phyloP scores from a whole-genome alignment of 1,140 invertebrate genomes.

The Tetraneura akinire region DNA sequence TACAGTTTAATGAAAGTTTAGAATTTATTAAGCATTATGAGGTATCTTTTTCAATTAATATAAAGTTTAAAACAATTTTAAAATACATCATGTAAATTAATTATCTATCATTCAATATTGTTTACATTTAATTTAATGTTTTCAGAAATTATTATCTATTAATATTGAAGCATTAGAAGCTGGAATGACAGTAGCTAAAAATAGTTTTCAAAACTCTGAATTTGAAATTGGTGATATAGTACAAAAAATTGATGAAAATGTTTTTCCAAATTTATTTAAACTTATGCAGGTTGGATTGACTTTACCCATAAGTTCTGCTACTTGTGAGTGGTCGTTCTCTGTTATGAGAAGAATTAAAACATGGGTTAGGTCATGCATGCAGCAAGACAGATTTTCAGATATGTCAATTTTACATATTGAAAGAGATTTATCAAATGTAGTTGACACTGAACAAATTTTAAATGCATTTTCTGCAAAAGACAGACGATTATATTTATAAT shows the following conservation, averaged over 20 bases:
- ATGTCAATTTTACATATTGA: conserved; percentile 23
- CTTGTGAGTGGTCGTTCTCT: conserved; percentile 13
- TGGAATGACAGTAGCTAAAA: neutral
- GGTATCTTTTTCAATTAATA: neutral
- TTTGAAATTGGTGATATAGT: neutral
- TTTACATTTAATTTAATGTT: neutral
- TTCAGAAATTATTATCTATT: neutral
- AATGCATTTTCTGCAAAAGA: neutral
- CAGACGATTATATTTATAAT: neutral
- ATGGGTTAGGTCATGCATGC: neutral
- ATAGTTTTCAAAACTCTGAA: neutral
- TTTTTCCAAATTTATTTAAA: conserved; percentile 14
- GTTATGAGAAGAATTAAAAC: conserved; percentile 20
- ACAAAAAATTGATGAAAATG: no score
- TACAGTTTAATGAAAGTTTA: conserved; percentile 8
- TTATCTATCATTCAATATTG: no score
- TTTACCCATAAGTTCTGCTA: neutral
- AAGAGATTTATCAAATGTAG: neutral
- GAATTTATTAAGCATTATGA: conserved; percentile 28
- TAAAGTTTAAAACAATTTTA: neutral
- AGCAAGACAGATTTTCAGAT: conserved; percentile 12
- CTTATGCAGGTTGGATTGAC: conserved; percentile 3
- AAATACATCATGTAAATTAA: neutral
- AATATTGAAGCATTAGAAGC: conserved; percentile 13
- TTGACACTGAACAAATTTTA: neutral